phyloP scores from a whole-genome alignment of 1,140 invertebrate species.

The Musca domestica region DNA sequence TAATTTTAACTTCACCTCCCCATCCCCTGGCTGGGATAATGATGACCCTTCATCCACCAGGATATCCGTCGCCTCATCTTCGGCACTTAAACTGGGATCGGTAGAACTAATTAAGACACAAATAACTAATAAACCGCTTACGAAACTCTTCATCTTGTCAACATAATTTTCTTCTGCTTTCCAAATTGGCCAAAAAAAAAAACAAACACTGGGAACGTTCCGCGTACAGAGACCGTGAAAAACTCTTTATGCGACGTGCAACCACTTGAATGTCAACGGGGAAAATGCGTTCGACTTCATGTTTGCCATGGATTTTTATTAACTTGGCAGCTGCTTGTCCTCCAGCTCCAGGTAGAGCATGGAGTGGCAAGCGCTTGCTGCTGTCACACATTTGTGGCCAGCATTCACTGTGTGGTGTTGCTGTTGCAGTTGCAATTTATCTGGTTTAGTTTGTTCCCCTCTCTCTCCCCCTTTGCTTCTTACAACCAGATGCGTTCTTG shows the following conservation, averaged over 20 bases:
- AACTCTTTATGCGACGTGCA: constrained; percentile 8
- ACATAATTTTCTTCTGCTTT: constrained; percentile 27
- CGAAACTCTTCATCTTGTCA: constrained; percentile 29
- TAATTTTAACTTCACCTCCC: no score
- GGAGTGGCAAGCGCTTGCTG: neutral
- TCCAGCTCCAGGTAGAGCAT: neutral
- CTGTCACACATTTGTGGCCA: neutral
- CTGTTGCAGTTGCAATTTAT: constrained; percentile 11
- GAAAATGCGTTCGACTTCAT: constrained; percentile 43
- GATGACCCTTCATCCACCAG: no score
- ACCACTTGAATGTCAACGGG: constrained; percentile 26
- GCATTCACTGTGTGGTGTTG: no score
- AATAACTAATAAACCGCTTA: constrained; percentile 5
- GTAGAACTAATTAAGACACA: constrained; percentile 1
- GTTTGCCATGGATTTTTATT: constrained; percentile 45
- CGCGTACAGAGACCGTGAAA: constrained; percentile 23
- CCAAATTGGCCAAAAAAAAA: neutral
- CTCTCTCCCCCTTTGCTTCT: neutral
- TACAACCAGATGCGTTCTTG: constrained; percentile 4
- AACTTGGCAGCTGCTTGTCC: constrained; percentile 34
- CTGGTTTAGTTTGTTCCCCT: constrained; percentile 15
- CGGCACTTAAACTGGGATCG: neutral
- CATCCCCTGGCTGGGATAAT: neutral
- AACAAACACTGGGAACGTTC: neutral
- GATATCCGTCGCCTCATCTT: neutral